Evolutionary conservation across 1,140 invertebrate species (phyloP).

Genomic region (Ooceraea biroi): DNA sequence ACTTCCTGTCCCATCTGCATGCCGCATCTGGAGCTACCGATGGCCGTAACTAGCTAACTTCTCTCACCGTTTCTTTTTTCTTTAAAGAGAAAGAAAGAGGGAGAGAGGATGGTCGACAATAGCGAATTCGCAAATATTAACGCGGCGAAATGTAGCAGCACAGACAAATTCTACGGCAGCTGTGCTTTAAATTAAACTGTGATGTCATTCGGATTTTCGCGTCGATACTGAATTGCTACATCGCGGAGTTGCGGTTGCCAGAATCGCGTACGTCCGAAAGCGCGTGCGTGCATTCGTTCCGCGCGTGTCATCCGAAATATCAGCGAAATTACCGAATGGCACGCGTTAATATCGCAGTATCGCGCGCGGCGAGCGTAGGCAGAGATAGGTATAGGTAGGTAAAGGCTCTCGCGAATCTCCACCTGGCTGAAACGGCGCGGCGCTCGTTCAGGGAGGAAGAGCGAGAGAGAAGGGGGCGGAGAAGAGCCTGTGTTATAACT

Average conservation of each 20-base stretch:
- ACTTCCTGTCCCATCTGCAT: too few relatives aligned
- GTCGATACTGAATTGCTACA: constrained; percentile 5
- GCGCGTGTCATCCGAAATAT: neutral
- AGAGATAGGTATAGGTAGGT: neutral
- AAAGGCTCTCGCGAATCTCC: constrained; percentile 2
- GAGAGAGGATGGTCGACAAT: too few relatives aligned
- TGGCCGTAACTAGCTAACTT: too few relatives aligned
- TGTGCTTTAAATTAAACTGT: neutral
- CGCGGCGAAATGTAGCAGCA: neutral
- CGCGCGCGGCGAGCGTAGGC: neutral
- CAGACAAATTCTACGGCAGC: neutral
- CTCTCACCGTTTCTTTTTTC: too few relatives aligned
- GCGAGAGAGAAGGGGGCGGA: too few relatives aligned
- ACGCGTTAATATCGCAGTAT: neutral
- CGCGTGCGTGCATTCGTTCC: neutral
- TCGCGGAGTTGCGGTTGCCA: neutral
- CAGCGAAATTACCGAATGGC: neutral
- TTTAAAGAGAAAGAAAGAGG: too few relatives aligned
- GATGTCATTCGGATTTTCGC: neutral
- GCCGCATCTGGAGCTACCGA: too few relatives aligned
- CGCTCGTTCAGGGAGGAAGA: neutral
- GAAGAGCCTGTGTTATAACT: constrained; percentile 52
- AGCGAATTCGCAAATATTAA: neutral
- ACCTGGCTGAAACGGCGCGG: constrained; percentile 16
- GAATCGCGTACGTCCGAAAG: neutral